phyloP scores from a whole-genome alignment of 2,888 invertebrate genomes.

The Choreutis nemorana region DNA sequence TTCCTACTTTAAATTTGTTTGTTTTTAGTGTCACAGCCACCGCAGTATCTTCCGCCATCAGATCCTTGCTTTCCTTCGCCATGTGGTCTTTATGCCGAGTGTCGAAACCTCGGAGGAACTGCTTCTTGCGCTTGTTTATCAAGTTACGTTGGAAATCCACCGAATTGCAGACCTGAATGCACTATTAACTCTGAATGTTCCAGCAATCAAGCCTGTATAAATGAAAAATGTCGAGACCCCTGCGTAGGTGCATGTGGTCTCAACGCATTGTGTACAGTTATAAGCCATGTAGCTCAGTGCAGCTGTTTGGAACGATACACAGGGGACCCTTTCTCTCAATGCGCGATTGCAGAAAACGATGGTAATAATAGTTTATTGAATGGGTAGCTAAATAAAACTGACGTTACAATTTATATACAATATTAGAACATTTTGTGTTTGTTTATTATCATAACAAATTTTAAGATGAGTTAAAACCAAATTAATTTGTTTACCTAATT shows the following conservation, averaged over 20 bases:
- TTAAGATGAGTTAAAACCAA: not conserved
- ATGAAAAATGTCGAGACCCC: conserved; percentile 71
- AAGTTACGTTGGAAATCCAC: conserved; percentile 70
- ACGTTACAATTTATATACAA: not conserved
- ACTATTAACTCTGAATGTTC: conserved; percentile 75
- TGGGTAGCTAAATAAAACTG: not conserved
- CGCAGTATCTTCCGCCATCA: conserved; percentile 18
- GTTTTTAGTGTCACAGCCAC: conserved; percentile 39
- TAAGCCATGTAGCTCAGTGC: conserved; percentile 72
- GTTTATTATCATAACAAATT: conserved; percentile 1
- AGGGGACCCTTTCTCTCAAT: conserved; percentile 69
- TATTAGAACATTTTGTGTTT: not conserved
- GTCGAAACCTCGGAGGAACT: conserved; percentile 61
- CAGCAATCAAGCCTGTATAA: conserved; percentile 71
- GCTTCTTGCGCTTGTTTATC: conserved; percentile 69
- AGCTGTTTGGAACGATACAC: conserved; percentile 62
- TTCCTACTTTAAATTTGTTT: conserved; percentile 4
- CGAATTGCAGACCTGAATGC: conserved; percentile 75
- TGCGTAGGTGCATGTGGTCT: conserved; percentile 74
- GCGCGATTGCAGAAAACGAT: conserved; percentile 33
- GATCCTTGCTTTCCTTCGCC: conserved; percentile 76
- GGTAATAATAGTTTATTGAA: conserved; percentile 22
- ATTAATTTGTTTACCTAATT: conserved; percentile 3
- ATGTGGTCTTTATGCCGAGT: conserved; percentile 71
- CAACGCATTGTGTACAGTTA: conserved; percentile 64